A percentile compares a stretch with the other conserved stretches of the same genome.
phyloP scores from a whole-genome alignment of 2,888 invertebrate genomes.

The Drosophila parthenogenetica region DNA sequence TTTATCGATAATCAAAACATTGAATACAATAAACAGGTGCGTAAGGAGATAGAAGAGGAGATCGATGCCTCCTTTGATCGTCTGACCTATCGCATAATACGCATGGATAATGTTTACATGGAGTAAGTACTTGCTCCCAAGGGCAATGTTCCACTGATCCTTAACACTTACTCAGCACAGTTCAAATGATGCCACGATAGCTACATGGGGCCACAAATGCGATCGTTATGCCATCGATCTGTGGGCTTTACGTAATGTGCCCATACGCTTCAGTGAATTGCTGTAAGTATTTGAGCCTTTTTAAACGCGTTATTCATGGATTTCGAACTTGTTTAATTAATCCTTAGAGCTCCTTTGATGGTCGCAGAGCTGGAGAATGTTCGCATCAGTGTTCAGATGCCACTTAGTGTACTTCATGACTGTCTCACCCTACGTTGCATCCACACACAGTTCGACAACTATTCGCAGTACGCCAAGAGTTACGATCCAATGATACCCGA shows the following conservation, averaged over 20 bases:
- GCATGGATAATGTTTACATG: slow-evolving; percentile 77
- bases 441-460: slow-evolving; percentile 75
- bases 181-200: slow-evolving; percentile 55
- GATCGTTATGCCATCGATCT: slow-evolving; percentile 73
- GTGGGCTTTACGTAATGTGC: slow-evolving; percentile 80
- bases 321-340: not conserved
- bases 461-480: slow-evolving; percentile 72
- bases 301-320: too few species aligned
- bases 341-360: slow-evolving; percentile 65
- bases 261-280: slow-evolving; percentile 67
- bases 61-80: slow-evolving; percentile 69
- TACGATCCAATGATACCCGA: slow-evolving; percentile 45
- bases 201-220: slow-evolving; percentile 67
- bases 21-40: slow-evolving; percentile 59
- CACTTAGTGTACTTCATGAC: slow-evolving; percentile 68
- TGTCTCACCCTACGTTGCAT: slow-evolving; percentile 77
- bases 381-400: slow-evolving; percentile 63
- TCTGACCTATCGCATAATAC: slow-evolving; percentile 74
- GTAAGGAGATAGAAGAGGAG: slow-evolving; percentile 53
- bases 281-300: slow-evolving; percentile 58
- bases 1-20: too few species aligned
- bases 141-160: not conserved
- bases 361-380: slow-evolving; percentile 56
- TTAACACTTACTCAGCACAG: slow-evolving; percentile 41
- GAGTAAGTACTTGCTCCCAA: slow-evolving; percentile 54